Conservation (phyloP, 2,888 invertebrate genomes). For the Volucella bombylans region DNA sequence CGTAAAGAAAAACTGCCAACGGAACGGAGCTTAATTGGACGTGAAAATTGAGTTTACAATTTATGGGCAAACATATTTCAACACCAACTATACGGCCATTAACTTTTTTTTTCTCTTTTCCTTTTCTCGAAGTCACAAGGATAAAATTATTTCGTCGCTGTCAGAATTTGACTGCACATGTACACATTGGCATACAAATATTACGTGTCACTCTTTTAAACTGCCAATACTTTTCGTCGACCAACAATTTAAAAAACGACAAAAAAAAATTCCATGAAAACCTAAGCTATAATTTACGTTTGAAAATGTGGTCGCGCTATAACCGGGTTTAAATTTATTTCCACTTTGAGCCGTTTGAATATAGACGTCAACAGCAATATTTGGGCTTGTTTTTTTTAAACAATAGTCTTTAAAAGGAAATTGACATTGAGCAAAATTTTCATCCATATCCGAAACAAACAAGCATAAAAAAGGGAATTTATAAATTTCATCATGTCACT, state of each 20-base stretch:
- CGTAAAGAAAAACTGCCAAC: background rate
- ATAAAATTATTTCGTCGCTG: slow-evolving; percentile 45
- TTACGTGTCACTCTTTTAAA: slow-evolving; percentile 41
- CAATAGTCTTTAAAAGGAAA: background rate
- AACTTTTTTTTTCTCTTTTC: slow-evolving; percentile 20
- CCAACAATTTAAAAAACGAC: slow-evolving; percentile 5
- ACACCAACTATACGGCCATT: slow-evolving; percentile 61
- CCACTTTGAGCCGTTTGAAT: slow-evolving; percentile 6
- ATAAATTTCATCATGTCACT: too few relatives aligned
- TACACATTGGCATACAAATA: slow-evolving; percentile 17
- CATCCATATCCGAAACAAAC: too few relatives aligned
- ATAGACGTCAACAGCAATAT: slow-evolving; percentile 5
- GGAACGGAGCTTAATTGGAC: slow-evolving; percentile 57
- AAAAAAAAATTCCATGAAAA: background rate
- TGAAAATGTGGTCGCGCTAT: slow-evolving; percentile 34
- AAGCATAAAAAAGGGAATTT: too few relatives aligned
- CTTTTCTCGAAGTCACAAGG: slow-evolving; percentile 7
- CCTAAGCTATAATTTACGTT: slow-evolving; percentile 32
- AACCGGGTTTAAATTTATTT: slow-evolving; percentile 44
- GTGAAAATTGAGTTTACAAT: slow-evolving; percentile 65
- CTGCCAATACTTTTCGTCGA: slow-evolving; percentile 39
- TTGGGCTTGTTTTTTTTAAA: background rate
- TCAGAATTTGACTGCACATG: slow-evolving; percentile 11
- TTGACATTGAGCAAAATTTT: too few relatives aligned
- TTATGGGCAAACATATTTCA: slow-evolving; percentile 66